Conservation (phyloP, 2,797 vertebrate species). For the Cyclura pinguis region DNA sequence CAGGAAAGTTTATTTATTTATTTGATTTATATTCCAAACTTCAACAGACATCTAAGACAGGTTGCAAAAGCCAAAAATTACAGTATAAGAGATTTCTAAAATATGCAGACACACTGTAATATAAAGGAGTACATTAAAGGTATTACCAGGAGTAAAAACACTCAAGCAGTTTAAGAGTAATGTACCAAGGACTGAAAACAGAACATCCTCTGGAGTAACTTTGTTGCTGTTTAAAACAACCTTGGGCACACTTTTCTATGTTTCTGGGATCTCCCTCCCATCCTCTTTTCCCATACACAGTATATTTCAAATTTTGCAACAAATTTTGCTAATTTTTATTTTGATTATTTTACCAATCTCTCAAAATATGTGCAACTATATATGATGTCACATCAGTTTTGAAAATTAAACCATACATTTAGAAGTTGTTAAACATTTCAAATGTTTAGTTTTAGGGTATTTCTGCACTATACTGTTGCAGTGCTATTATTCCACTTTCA, state of each 20-base stretch:
- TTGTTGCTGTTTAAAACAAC: constrained; percentile 17
- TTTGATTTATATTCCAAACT: neutral
- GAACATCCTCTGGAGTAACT: neutral
- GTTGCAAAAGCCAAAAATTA: neutral
- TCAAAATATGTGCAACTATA: neutral
- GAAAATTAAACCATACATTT: neutral
- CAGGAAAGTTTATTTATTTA: neutral
- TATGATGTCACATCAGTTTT: neutral
- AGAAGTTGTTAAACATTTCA: neutral
- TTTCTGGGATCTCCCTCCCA: neutral
- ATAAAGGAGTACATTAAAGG: too few species aligned
- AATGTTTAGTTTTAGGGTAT: neutral
- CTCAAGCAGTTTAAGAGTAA: neutral
- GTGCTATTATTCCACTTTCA: too few species aligned
- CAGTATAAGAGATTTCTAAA: neutral
- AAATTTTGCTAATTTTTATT: neutral
- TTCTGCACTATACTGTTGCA: too few species aligned
- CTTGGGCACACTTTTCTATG: too few species aligned
- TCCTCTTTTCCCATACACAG: neutral
- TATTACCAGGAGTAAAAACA: neutral
- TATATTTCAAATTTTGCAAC: neutral
- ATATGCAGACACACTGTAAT: too few species aligned
- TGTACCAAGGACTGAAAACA: neutral
- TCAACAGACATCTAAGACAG: neutral
- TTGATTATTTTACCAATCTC: neutral